Percentiles rank a stretch among this genome's conserved stretches.
These are phyloP conservation scores for Scrobipalpa costella DNA, from an alignment of 2,888 invertebrate genomes.

Conservation along the genomic window DNA sequence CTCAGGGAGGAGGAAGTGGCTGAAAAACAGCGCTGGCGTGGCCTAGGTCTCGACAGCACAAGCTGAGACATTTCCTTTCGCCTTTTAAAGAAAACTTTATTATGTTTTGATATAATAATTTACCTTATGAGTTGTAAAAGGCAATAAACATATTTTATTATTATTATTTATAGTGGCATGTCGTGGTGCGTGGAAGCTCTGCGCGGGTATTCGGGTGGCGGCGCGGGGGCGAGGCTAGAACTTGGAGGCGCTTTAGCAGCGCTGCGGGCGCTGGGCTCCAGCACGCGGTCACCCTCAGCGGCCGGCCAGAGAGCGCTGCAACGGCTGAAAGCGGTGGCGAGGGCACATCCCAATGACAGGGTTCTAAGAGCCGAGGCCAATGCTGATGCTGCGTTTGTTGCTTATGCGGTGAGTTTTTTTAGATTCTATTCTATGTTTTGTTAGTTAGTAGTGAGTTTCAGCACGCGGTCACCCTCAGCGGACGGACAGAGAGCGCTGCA, in stretches of 20 bases:
- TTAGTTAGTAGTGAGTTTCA: no score
- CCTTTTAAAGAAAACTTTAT: no score
- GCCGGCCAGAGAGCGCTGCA: constrained; percentile 55
- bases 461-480: constrained; percentile 39
- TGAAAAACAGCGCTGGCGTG: no score
- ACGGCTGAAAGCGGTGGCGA: constrained; percentile 68
- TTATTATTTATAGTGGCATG: constrained; percentile 48
- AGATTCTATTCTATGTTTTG: no score
- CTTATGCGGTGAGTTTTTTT: constrained; percentile 67
- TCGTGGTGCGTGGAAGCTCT: constrained; percentile 97
- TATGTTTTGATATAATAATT: no score
- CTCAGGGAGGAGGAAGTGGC: no score
- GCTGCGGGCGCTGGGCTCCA: constrained; percentile 82
- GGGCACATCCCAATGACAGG: constrained; percentile 67
- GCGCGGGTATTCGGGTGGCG: constrained; percentile 89
- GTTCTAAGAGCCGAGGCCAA: constrained; percentile 71
- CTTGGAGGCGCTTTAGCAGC: constrained; percentile 91
- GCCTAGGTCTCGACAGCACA: no score
- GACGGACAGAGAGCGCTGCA: constrained; percentile 55
- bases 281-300: constrained; percentile 39
- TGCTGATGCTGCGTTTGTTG: constrained; percentile 73
- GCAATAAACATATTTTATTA: no score
- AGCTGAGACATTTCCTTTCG: no score
- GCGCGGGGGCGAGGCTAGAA: constrained; percentile 90
- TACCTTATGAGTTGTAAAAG: no score